Conservation (phyloP, 2,113 vertebrate genomes). For the Hassar affinis region DNA sequence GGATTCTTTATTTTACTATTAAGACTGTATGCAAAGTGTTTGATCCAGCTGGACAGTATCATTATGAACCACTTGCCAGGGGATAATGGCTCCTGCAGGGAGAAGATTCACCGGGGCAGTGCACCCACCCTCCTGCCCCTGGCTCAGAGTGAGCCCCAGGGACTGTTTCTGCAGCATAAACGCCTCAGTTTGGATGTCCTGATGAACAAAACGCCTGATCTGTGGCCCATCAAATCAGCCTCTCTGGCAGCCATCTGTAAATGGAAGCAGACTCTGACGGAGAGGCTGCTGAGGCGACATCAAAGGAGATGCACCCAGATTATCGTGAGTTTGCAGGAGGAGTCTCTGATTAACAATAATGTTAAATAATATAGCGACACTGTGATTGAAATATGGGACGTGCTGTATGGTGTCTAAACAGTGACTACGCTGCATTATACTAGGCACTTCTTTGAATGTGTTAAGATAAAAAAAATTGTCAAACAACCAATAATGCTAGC, state of each 20-base stretch:
- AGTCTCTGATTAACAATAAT: neutral
- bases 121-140: slow-evolving; percentile 59
- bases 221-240: slow-evolving; percentile 65
- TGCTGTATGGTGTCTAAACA: neutral
- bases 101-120: slow-evolving; percentile 65
- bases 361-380: neutral
- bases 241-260: slow-evolving; percentile 67
- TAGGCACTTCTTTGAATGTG: neutral
- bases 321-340: slow-evolving; percentile 38
- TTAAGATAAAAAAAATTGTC: neutral
- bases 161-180: slow-evolving; percentile 59
- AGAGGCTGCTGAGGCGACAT: slow-evolving; percentile 67
- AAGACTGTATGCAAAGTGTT: slow-evolving; percentile 9
- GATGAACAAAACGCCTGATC: slow-evolving; percentile 57
- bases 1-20: slow-evolving; percentile 19
- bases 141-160: slow-evolving; percentile 20
- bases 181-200: slow-evolving; percentile 64
- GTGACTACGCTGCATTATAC: neutral
- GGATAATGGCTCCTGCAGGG: slow-evolving; percentile 56
- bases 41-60: slow-evolving; percentile 18
- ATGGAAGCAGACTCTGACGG: slow-evolving; percentile 68
- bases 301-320: slow-evolving; percentile 67
- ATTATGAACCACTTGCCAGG: slow-evolving; percentile 64
- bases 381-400: neutral
- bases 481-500: neutral